Conservation (phyloP, 2,888 invertebrate genomes). For the Hipparchia semele region DNA sequence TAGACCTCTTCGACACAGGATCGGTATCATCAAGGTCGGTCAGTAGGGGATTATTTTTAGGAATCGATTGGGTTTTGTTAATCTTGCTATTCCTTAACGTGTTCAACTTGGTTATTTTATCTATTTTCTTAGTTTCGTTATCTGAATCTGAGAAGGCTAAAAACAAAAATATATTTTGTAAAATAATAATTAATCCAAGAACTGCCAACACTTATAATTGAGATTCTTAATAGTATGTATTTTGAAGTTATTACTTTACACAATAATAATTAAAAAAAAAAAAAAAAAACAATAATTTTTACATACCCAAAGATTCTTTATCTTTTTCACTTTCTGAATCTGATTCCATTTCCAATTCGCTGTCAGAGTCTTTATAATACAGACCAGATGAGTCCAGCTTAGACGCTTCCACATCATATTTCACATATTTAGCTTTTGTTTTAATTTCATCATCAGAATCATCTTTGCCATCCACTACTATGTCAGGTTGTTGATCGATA, state of each 20-base stretch:
- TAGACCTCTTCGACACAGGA: slow-evolving; percentile 87
- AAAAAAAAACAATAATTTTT: slow-evolving; percentile 71
- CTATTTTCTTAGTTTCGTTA: slow-evolving; percentile 67
- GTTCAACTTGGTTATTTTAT: slow-evolving; percentile 70
- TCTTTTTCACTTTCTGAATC: slow-evolving; percentile 81
- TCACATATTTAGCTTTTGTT: slow-evolving; percentile 79
- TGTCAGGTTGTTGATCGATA: slow-evolving; percentile 86
- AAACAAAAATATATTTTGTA: slow-evolving; percentile 36
- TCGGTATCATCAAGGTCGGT: slow-evolving; percentile 91
- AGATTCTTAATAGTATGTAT: too few species aligned
- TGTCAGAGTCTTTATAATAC: slow-evolving; percentile 86
- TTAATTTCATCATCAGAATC: slow-evolving; percentile 84
- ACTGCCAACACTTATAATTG: too few species aligned
- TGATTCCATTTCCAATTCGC: slow-evolving; percentile 84
- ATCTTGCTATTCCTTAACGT: slow-evolving; percentile 67
- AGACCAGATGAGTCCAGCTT: slow-evolving; percentile 88
- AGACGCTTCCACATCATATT: slow-evolving; percentile 86
- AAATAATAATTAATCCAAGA: background rate
- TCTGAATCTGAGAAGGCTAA: slow-evolving; percentile 87
- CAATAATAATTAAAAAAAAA: background rate
- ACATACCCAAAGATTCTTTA: slow-evolving; percentile 82
- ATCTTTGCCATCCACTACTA: slow-evolving; percentile 85
- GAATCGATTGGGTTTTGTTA: slow-evolving; percentile 53
- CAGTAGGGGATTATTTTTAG: slow-evolving; percentile 86
- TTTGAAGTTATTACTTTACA: too few species aligned